Evolutionary conservation across 2,797 vertebrate genomes (phyloP).

Genomic region (Meda fulgida): DNA sequence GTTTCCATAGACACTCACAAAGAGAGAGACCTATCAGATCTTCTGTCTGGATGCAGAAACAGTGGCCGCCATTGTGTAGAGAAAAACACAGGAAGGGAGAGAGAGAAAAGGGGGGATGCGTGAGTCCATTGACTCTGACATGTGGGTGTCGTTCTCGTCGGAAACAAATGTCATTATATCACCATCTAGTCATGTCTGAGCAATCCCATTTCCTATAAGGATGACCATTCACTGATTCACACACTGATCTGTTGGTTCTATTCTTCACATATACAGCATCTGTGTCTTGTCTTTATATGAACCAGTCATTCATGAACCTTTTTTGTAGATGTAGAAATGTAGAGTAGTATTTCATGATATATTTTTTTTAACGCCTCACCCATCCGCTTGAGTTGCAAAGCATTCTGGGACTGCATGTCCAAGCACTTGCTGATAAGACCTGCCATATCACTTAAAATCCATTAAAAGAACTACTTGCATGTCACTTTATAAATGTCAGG

Average conservation of each 20-base stretch:
- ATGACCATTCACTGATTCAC: constrained; percentile 61
- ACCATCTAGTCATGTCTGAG: constrained; percentile 68
- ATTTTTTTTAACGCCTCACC: background rate
- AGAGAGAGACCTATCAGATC: constrained; percentile 45
- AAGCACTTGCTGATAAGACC: constrained; percentile 30
- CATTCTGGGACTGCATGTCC: background rate
- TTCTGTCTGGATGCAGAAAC: constrained; percentile 33
- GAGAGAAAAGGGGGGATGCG: constrained; percentile 44
- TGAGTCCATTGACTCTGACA: constrained; percentile 37
- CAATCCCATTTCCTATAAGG: constrained; percentile 49
- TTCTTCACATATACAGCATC: constrained; percentile 13
- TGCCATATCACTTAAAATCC: constrained; percentile 46
- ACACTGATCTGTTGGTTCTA: background rate
- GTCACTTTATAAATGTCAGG: constrained; percentile 56
- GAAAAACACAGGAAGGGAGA: constrained; percentile 41
- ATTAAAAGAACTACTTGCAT: constrained; percentile 57
- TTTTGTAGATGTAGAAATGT: background rate
- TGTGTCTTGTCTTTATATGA: background rate
- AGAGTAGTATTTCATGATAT: background rate
- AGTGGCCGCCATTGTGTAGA: constrained; percentile 43
- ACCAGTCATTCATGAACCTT: background rate
- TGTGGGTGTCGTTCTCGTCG: constrained; percentile 61
- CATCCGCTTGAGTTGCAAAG: background rate
- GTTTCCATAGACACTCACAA: constrained; percentile 32
- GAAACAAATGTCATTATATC: constrained; percentile 75